Conservation (phyloP, 2,888 invertebrate genomes). For the Scaptomyza tumidula region DNA sequence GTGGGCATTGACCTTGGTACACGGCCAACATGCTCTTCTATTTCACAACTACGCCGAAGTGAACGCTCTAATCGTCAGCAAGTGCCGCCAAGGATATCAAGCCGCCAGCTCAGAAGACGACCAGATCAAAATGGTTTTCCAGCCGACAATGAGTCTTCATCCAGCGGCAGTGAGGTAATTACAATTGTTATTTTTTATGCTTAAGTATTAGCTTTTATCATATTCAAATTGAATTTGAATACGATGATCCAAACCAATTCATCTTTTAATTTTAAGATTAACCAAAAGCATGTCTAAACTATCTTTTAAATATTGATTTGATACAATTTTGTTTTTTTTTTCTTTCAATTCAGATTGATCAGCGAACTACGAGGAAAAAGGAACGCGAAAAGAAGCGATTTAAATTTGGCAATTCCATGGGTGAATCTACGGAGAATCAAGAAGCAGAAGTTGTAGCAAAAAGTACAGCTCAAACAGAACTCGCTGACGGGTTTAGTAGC, state of each 20-base stretch:
- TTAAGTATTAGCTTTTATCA: not conserved
- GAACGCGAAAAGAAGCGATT: slow-evolving; percentile 47
- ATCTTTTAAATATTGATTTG: too few species aligned
- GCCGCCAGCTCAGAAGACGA: slow-evolving; percentile 53
- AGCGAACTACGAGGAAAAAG: slow-evolving; percentile 28
- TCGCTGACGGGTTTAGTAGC: slow-evolving; percentile 77
- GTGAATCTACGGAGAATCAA: slow-evolving; percentile 41
- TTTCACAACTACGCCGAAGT: slow-evolving; percentile 39
- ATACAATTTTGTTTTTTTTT: too few species aligned
- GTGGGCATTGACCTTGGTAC: slow-evolving; percentile 54
- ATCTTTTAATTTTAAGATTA: too few species aligned
- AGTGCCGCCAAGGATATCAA: slow-evolving; percentile 47
- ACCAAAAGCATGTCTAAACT: not conserved
- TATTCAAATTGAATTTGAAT: not conserved
- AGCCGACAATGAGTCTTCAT: slow-evolving; percentile 50
- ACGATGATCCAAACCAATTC: too few species aligned
- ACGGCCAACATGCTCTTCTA: slow-evolving; percentile 65
- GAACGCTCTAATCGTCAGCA: slow-evolving; percentile 36
- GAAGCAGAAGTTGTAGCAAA: not conserved
- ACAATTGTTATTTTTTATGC: slow-evolving; percentile 3
- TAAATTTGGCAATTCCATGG: slow-evolving; percentile 62
- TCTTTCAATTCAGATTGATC: slow-evolving; percentile 54
- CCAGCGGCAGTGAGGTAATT: slow-evolving; percentile 83
- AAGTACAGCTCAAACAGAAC: slow-evolving; percentile 38
- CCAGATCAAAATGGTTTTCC: slow-evolving; percentile 33